Conservation (phyloP, 2,113 vertebrate species). For the Brachirus orientalis region DNA sequence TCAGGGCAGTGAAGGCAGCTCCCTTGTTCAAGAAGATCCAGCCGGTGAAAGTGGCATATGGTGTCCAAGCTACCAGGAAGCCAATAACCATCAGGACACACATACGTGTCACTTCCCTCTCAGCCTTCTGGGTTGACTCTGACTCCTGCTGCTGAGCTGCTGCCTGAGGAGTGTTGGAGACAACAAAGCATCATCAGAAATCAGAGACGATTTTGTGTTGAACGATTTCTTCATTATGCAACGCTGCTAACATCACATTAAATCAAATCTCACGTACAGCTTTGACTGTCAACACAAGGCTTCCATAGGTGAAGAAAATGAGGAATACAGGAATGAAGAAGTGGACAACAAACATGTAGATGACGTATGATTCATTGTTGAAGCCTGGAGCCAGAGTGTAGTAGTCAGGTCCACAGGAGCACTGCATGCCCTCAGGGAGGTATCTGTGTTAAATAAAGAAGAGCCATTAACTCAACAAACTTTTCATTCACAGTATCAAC, state of each 20-base stretch:
- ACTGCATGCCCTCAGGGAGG: conserved; percentile 84
- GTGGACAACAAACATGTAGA: conserved; percentile 82
- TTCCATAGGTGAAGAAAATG: conserved; percentile 85
- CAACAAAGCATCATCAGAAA: neutral
- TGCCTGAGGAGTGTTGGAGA: conserved; percentile 61
- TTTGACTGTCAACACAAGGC: conserved; percentile 84
- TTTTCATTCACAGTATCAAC: no score
- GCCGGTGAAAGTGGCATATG: conserved; percentile 81
- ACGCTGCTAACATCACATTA: neutral
- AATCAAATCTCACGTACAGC: conserved; percentile 67
- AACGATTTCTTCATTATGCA: no score
- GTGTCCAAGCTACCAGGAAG: conserved; percentile 82
- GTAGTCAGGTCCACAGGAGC: conserved; percentile 84
- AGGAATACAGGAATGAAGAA: conserved; percentile 76
- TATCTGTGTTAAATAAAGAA: conserved; percentile 67
- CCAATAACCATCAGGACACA: conserved; percentile 84
- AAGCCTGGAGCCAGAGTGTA: conserved; percentile 82
- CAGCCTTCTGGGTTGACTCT: conserved; percentile 83
- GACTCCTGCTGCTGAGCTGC: conserved; percentile 85
- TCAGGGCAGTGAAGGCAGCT: conserved; percentile 74
- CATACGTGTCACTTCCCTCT: conserved; percentile 85
- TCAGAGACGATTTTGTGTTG: neutral
- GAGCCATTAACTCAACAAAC: no score
- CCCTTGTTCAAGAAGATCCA: conserved; percentile 88
- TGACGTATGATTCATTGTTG: conserved; percentile 83